A percentile compares a stretch with the other conserved stretches of the same genome.
Conservation (phyloP, 2,797 vertebrate species). For the Xiphophorus birchmanni region DNA sequence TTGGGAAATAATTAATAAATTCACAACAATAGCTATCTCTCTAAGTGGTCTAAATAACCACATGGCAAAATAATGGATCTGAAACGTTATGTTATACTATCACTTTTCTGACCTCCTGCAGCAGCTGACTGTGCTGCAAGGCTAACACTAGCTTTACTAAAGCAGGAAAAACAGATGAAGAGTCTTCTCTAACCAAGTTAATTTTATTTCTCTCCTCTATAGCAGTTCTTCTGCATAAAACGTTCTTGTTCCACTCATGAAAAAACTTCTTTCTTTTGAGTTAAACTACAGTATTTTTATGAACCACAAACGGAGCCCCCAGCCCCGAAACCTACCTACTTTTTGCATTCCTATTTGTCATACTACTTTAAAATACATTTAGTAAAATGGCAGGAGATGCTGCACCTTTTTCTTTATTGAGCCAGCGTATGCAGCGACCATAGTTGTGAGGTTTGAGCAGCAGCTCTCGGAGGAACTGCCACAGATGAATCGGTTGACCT, state of each 20-base stretch:
- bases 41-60: background rate
- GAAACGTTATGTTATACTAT: background rate
- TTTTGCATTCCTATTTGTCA: background rate
- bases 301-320: background rate
- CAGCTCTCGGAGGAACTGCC: slow-evolving; percentile 98
- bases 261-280: background rate
- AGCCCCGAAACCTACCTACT: background rate
- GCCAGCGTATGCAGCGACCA: slow-evolving; percentile 97
- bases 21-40: background rate
- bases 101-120: background rate
- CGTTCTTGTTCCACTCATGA: background rate
- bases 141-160: background rate
- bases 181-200: background rate
- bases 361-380: background rate
- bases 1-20: background rate
- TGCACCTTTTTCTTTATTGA: slow-evolving; percentile 97
- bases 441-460: slow-evolving; percentile 96
- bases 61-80: background rate
- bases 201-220: background rate
- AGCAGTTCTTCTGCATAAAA: background rate
- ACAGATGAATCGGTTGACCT: slow-evolving; percentile 95
- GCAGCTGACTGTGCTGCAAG: background rate
- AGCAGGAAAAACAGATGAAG: background rate
- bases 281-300: background rate
- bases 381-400: background rate